Base-by-base conservation (phyloP, 2,888 invertebrate species). In the Pristionchus exspectatus region DNA sequence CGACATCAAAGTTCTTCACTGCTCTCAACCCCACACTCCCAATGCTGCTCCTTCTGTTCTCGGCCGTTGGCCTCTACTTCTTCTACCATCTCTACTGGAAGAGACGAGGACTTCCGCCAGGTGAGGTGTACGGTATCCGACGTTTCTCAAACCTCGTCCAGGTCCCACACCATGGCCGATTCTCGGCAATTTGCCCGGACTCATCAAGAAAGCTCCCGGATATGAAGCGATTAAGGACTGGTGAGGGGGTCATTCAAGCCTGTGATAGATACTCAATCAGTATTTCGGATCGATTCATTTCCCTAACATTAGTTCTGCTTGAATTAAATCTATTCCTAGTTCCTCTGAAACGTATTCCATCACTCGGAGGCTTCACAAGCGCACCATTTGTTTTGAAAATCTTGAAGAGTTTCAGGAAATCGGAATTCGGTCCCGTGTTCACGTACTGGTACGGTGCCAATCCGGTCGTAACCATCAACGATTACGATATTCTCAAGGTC, bases 31-130 rank as follows among this genome's bases (percentile, higher is more conserved):
- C 81, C 4, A n/a, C 24, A n/a, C 50, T 27, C 10, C 16, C n/a
- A 59, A 84, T 84, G 84, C 33, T 84, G 14, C 84, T 84, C 30
- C 84, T 81, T 27, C 81, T 27, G 54, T n/a, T 81, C 50, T 81
- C 27, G 50, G 50, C 81, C 81, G 50, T 81, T 27, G n/a, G 81
- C 81, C 50, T 81, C 50, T 81, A 81, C 81, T 81, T 81, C 81
- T 81, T 85, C 63, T 85, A 85, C 59, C 85, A 85, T 50, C 63
- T 85, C 85, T 85, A 63, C 85, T 85, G 85, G 85, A 85, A 85
- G 85, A 85, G 85, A 85, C 85, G 85, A 2, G 85, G 59, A 30
- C 85, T 85, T 24, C 85, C 85, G 1, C 85, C 85, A 30, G 85
- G 85, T 85, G 12, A 33, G 56, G 33, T 7, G 5, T 33, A 85